These are phyloP conservation scores for Tillus elongatus DNA, from an alignment of 2,888 invertebrate species.

Conservation along the genomic window DNA sequence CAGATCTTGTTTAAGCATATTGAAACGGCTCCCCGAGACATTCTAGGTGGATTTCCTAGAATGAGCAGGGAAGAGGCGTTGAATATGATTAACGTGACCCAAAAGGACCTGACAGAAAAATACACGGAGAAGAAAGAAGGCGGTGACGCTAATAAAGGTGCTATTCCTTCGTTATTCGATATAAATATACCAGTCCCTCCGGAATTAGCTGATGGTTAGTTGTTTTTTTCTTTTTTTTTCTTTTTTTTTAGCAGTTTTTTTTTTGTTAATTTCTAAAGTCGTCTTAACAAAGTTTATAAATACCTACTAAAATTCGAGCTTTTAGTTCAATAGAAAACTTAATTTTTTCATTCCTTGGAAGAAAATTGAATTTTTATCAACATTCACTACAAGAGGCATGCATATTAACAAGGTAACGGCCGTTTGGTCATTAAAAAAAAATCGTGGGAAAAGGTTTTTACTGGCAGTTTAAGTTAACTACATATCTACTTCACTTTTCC, in stretches of 20 bases:
- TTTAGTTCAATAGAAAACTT: too few relatives aligned
- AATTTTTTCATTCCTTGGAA: too few relatives aligned
- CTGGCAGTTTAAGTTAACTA: too few relatives aligned
- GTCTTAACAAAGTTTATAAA: too few relatives aligned
- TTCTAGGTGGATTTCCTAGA: slow-evolving; percentile 81
- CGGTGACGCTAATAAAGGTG: slow-evolving; percentile 22
- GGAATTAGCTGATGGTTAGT: slow-evolving; percentile 32
- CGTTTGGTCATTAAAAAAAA: too few relatives aligned
- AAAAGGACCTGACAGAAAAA: slow-evolving; percentile 43
- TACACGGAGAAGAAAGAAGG: slow-evolving; percentile 22
- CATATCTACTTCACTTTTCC: too few relatives aligned
- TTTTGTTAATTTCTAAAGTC: too few relatives aligned
- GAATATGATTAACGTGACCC: slow-evolving; percentile 44
- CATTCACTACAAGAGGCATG: too few relatives aligned
- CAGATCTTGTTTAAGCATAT: slow-evolving; percentile 57
- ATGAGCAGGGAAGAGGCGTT: slow-evolving; percentile 68
- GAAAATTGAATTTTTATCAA: too few relatives aligned
- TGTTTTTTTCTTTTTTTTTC: slow-evolving; percentile 18
- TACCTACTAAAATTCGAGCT: too few relatives aligned
- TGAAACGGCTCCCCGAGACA: slow-evolving; percentile 85
- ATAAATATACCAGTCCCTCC: slow-evolving; percentile 34
- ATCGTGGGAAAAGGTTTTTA: too few relatives aligned
- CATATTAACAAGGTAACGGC: too few relatives aligned
- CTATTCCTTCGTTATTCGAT: slow-evolving; percentile 38
- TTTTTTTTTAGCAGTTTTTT: slow-evolving; percentile 13